phyloP scores from a whole-genome alignment of 1,140 invertebrate genomes.

The Helicoverpa armigera region DNA sequence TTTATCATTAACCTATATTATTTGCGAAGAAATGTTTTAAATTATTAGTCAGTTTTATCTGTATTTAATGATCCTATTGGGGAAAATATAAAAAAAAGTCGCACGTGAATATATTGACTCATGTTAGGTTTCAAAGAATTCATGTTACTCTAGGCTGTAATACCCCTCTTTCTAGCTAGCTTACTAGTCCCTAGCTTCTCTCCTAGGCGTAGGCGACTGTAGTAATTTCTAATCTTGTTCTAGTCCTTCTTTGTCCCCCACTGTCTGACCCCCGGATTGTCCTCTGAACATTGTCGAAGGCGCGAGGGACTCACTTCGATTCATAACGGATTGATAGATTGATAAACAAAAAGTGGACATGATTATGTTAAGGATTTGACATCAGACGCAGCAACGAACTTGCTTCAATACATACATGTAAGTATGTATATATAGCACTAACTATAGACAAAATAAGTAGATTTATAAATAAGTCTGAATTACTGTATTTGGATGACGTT shows the following conservation, averaged over 20 bases:
- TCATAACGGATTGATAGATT: conserved; percentile 27
- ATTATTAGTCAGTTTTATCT: background rate
- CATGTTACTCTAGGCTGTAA: background rate
- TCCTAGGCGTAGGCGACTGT: conserved; percentile 6
- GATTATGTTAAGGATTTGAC: conserved; percentile 80
- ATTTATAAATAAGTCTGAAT: background rate
- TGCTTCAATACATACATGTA: conserved; percentile 67
- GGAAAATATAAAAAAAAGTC: too few relatives aligned
- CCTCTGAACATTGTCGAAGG: conserved; percentile 38
- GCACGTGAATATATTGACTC: too few relatives aligned
- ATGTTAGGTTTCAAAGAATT: background rate
- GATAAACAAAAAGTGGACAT: conserved; percentile 63
- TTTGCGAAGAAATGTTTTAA: background rate
- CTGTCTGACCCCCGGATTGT: conserved; percentile 50
- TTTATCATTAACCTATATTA: background rate
- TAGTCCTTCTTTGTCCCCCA: conserved; percentile 55
- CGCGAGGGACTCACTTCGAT: conserved; percentile 24
- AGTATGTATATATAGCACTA: conserved; percentile 52
- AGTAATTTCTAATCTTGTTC: conserved; percentile 56
- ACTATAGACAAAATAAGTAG: too few relatives aligned
- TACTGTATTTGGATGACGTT: conserved; percentile 2
- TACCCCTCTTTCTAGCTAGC: conserved; percentile 20
- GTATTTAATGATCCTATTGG: background rate
- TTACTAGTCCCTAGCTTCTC: conserved; percentile 9
- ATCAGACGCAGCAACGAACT: conserved; percentile 63